A percentile compares a stretch with the other conserved stretches of the same genome.
Conservation (phyloP, 2,113 vertebrate genomes). For the Lathamus discolor region DNA sequence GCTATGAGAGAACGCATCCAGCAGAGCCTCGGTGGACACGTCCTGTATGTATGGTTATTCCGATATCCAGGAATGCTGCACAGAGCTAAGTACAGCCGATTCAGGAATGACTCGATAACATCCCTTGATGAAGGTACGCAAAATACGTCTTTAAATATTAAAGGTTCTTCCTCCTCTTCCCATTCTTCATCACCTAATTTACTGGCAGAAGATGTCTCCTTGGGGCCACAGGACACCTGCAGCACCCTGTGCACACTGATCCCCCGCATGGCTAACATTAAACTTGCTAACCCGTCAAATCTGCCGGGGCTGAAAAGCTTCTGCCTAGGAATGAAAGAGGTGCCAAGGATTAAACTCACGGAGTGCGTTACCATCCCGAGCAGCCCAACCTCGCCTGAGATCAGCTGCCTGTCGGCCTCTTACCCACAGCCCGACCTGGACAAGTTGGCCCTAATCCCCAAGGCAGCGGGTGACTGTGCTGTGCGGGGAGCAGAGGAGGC, state of each 20-base stretch:
- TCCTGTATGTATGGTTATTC: constrained; percentile 76
- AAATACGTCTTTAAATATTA: constrained; percentile 66
- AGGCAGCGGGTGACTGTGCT: not conserved
- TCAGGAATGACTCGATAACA: constrained; percentile 87
- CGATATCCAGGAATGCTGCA: constrained; percentile 89
- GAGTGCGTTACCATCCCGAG: constrained; percentile 66
- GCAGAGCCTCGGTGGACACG: constrained; percentile 73
- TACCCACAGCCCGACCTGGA: constrained; percentile 40
- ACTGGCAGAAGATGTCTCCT: constrained; percentile 67
- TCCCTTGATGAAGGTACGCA: constrained; percentile 82
- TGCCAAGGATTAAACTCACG: constrained; percentile 72
- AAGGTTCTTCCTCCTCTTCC: constrained; percentile 71
- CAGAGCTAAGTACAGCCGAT: constrained; percentile 91
- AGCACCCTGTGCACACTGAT: constrained; percentile 84
- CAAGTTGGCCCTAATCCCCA: not conserved
- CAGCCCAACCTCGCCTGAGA: constrained; percentile 62
- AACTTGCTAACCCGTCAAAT: constrained; percentile 79
- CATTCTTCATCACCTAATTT: constrained; percentile 59
- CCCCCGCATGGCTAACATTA: constrained; percentile 84
- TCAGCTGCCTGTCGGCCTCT: constrained; percentile 67
- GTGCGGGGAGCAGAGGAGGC: constrained; percentile 31
- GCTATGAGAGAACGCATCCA: constrained; percentile 85
- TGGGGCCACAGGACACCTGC: constrained; percentile 71
- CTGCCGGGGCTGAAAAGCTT: constrained; percentile 79
- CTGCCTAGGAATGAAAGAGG: constrained; percentile 74